Evolutionary conservation across 2,888 invertebrate species (phyloP), one percentile per base, ranked within the genome.

Genomic region (Dryocosmus kuriphilus): DNA sequence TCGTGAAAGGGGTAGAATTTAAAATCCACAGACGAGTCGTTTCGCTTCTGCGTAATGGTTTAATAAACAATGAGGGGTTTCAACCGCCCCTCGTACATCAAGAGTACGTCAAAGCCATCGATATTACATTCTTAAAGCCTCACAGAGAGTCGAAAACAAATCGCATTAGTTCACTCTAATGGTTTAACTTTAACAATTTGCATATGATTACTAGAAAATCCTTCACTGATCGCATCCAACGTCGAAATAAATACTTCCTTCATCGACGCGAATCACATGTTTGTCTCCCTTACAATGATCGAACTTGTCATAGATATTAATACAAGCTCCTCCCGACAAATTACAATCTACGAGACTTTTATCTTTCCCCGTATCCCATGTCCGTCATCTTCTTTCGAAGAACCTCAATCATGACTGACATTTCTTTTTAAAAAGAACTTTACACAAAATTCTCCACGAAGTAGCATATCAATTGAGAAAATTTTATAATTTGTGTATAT

Each of bases 151-250:
- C 78, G 76, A 77, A 81, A 84, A 86, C 85, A 87, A 89, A 88
- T 89, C 85, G 84, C 86, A 86, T 89, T 89, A 87, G 86, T 87
- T 85, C 83, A 80, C 84, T 86, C 84, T 86, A 85, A 85, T 87
- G 86, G 87, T 84, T 80, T 85, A 88, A 88, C 89, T 89, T 89
- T 87, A 86, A 88, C 88, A 88, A 90, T 90, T 90, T 90, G 88
- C 90, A 89, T 89, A 84, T 81, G 88, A 90, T 90, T 89, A 89
- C 67, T 61, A 76, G 76, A 81, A 83, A 86, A 86, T 86, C 86
- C 84, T 84, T 85, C 82, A 77, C 82, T 78, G 81, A 82, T 81
- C 78, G 81, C 79, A 77, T 80, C 77, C 79, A 82, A 77, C 80
- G 80, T 83, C 79, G 80, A 84, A 88, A 88, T 89, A 87, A 88